Percentiles rank a stretch among this genome's conserved stretches.
These are phyloP conservation scores for Stegophylla sp. DNA, from an alignment of 2,888 invertebrate species.

Conservation along the genomic window DNA sequence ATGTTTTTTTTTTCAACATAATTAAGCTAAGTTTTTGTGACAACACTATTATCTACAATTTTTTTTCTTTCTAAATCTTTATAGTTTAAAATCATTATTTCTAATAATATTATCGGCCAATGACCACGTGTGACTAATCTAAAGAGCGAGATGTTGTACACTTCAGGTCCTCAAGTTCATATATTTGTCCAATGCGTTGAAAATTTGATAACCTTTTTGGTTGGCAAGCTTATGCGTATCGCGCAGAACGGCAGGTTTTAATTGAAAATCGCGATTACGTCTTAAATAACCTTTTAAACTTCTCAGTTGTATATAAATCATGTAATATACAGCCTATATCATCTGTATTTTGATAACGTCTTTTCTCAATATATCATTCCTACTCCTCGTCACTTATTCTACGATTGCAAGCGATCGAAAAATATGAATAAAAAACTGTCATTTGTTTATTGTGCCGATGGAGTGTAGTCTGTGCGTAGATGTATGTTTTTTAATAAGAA, in stretches of 20 bases:
- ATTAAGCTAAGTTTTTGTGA: slow-evolving; percentile 18
- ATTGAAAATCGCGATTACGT: slow-evolving; percentile 53
- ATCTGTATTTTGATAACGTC: slow-evolving; percentile 29
- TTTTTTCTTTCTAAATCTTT: slow-evolving; percentile 26
- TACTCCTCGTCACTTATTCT: slow-evolving; percentile 5
- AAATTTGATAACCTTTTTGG: slow-evolving; percentile 50
- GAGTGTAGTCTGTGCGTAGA: not conserved
- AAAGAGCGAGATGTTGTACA: not conserved
- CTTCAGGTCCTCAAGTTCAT: not conserved
- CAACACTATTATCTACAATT: not conserved
- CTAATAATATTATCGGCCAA: slow-evolving; percentile 26
- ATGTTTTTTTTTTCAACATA: not conserved
- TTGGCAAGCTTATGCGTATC: slow-evolving; percentile 27
- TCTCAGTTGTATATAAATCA: slow-evolving; percentile 32
- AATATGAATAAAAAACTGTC: slow-evolving; percentile 20
- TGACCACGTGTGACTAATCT: slow-evolving; percentile 20
- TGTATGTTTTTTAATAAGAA: slow-evolving; percentile 2
- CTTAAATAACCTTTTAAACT: slow-evolving; percentile 50
- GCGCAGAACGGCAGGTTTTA: slow-evolving; percentile 38
- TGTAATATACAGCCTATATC: slow-evolving; percentile 31
- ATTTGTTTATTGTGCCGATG: slow-evolving; percentile 12
- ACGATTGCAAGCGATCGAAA: not conserved
- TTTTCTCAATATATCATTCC: slow-evolving; percentile 13
- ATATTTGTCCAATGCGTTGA: slow-evolving; percentile 3
- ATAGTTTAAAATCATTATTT: slow-evolving; percentile 22